Base-by-base conservation (phyloP, 2,113 vertebrate genomes). In the Accipiter virgatus region DNA sequence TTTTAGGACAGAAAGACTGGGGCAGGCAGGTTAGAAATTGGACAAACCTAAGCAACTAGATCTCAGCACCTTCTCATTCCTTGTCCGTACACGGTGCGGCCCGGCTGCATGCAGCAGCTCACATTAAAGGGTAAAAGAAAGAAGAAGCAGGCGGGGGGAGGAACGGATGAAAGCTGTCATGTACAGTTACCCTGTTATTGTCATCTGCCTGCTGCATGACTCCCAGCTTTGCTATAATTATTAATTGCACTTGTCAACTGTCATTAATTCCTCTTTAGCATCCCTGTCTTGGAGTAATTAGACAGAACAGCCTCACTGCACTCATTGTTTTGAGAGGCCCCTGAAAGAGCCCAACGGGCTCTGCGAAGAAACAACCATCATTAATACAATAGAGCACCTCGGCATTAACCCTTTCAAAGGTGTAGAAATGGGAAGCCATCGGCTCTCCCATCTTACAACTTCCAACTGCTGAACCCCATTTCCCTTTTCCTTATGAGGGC, bases 171-270 rank as follows among this genome's bases (percentile, higher is more conserved):
- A 97, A 96, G 96, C 98, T 98, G 98, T 98, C 98, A 97, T 95
- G 97, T 97, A 97, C 97, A 97, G 97, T 97, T 98, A 98, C 97
- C 97, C 97, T 92, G 96, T 97, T 97, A 98, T 97, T 98, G 98
- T 98, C 98, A 98, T 98, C 98, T 97, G 98, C 97, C 98, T 98
- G 95, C 97, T 98, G 96, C 97, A 95, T 97, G 98, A 98, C 98
- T 98, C 96, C 97, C 94, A 88, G 98, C 97, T 98, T 97, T 97
- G 98, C 97, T 98, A 99, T 98, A 99, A 99, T 99, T 99, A 99
- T 99, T 99, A 99, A 99, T 98, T 98, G 98, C 97, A 98, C 98
- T 99, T 98, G 98, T 99, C 98, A 98, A 98, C 96, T 98, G 85
- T 98, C 98, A 98, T 98, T 99, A 98, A 98, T 98, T 98, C 98